Conservation (phyloP, 2,888 invertebrate species). For the Coelopa pilipes region DNA sequence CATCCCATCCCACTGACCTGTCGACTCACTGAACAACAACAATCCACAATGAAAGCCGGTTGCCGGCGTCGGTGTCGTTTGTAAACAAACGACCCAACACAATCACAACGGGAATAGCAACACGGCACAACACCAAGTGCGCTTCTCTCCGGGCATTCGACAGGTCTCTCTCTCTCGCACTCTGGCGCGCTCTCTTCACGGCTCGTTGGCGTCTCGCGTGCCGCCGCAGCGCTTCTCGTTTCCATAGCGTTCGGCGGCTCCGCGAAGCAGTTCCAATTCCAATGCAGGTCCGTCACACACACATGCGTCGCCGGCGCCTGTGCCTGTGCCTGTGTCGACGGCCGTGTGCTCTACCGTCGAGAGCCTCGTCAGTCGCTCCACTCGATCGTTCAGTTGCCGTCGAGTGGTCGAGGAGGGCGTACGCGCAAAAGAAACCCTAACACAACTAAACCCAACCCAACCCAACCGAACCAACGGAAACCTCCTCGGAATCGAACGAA, state of each 20-base stretch:
- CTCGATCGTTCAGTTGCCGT: constrained; percentile 33
- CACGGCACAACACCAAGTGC: background rate
- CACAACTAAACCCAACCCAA: no score
- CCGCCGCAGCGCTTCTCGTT: background rate
- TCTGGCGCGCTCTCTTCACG: constrained; percentile 25
- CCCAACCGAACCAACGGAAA: no score
- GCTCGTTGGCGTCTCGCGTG: constrained; percentile 31
- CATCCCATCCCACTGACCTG: background rate
- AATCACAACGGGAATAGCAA: constrained; percentile 19
- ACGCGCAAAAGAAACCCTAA: no score
- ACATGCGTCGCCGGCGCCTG: background rate
- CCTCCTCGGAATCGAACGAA: no score
- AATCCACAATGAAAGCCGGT: constrained; percentile 4
- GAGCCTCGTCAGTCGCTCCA: constrained; percentile 15
- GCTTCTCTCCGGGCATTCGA: no score
- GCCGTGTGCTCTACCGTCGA: background rate
- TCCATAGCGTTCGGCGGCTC: constrained; percentile 16
- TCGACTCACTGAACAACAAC: background rate
- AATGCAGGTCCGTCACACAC: background rate
- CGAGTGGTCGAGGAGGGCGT: constrained; percentile 19
- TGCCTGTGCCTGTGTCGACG: background rate
- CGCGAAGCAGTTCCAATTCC: constrained; percentile 21
- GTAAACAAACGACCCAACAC: constrained; percentile 29
- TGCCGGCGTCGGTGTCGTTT: constrained; percentile 18
- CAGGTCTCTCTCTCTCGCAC: background rate